Evolutionary conservation across 2,797 vertebrate species (phyloP), one percentile per base, ranked within the genome.

Genomic region (Muscicapa comitata): DNA sequence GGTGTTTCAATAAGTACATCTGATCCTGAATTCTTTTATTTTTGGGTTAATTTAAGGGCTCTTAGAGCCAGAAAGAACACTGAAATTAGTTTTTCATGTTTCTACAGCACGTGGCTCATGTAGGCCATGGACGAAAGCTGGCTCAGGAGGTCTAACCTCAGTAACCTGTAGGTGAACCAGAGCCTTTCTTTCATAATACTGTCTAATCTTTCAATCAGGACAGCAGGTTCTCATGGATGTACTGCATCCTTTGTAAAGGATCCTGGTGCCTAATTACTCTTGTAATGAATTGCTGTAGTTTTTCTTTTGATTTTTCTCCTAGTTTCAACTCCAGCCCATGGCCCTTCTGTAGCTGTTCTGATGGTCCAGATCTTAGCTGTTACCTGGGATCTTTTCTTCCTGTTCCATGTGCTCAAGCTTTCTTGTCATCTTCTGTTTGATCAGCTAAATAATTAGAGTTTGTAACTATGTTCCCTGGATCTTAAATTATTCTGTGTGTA

Each of bases 81-180:
- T 50, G 58, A 50, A 31, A 42, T 70, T 15, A 87, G 33, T 43
- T 80, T 90, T 50, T 88, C 37, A 37, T 0, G 0, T 29, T 45
- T 28, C 13, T 61, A 9, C 14, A 72, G 68, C 28, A 26, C 1
- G 0, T 28, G 29, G 67, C 58, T 91, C 1, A 0, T 31, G 11
- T 15, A 63, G 48, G 40, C 68, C 26, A 7, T 0, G 0, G 43
- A 33, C 0, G 0, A 61, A 73, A 67, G 31, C 28, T 0, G 2
- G 24, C 43, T 51, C 31, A 42, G 40, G 50, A 75, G 40, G 35
- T 57, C n/a, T 28, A 35, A 11, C 43, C 20, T 88, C 17, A 37
- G 35, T 40, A 58, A 62, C 43, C 35, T 47, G 33, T 66, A 47
- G 57, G 45, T 45, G 51, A 90, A 68, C 18, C 26, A 40, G 28